phyloP scores from a whole-genome alignment of 2,113 vertebrate genomes.

The Spheniscus mendiculus region DNA sequence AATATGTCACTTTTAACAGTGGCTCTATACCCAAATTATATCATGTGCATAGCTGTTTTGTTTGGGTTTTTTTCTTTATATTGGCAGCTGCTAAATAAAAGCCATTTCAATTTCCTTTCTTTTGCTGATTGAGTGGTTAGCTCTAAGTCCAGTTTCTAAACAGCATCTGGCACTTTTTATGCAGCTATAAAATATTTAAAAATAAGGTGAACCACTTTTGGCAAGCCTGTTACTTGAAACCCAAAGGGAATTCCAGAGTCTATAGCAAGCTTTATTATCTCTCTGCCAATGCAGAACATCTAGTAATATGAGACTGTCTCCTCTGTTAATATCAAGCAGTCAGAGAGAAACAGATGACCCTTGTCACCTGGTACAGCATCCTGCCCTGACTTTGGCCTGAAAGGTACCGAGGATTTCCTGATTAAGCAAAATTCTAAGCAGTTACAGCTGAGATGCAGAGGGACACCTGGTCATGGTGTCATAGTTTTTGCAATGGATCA shows the following conservation, averaged over 20 bases:
- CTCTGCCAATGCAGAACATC: neutral
- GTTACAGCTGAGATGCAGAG: neutral
- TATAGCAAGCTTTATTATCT: conserved; percentile 17
- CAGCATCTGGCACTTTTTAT: conserved; percentile 30
- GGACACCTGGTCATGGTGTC: neutral
- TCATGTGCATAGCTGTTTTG: neutral
- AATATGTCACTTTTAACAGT: neutral
- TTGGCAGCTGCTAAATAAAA: conserved; percentile 2
- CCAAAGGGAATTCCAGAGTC: conserved; percentile 25
- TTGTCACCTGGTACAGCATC: neutral
- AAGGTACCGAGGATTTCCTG: neutral
- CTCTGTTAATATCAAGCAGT: neutral
- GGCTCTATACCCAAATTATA: neutral
- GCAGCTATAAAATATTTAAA: conserved; percentile 54
- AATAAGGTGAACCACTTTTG: conserved; percentile 37
- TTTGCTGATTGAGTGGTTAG: neutral
- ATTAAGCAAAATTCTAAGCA: conserved; percentile 11
- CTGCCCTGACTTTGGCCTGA: neutral
- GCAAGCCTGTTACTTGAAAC: conserved; percentile 26
- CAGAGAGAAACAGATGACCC: neutral
- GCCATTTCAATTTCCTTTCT: neutral
- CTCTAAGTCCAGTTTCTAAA: neutral
- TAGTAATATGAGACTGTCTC: neutral
- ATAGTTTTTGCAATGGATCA: neutral
- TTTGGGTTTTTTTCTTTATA: neutral